Evolutionary conservation across 2,797 vertebrate genomes (phyloP), one percentile per base, ranked within the genome.

Genomic region (Galago senegalensis): DNA sequence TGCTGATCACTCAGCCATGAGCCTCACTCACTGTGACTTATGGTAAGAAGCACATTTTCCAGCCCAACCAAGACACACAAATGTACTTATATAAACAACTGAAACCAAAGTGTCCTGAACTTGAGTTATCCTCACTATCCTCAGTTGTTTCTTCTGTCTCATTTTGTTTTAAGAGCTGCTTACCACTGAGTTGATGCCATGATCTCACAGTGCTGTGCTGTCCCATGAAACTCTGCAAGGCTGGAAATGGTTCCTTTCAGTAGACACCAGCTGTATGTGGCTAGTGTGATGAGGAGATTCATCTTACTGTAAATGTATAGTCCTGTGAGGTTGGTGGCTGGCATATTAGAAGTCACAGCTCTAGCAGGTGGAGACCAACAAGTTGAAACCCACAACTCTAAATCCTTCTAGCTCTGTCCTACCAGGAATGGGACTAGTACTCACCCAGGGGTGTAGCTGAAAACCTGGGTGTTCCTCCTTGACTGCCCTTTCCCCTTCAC

Each of bases 271-370:
- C 79, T 21, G 12, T 61, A 7, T 2, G 21, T 31, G 49, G 49
- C 53, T 63, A 49, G 31, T 5, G 60, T 7, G 40, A 25, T 6
- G 1, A 77, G 56, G 34, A 17, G 4, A 43, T 34, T 75, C 21
- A 0, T 61, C 88, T 61, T 34, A 40, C 11, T 0, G 2, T 31
- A 25, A 18, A 34, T 7, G 69, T 67, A 18, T 31, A 31, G 70
- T 31, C 1, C 0, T 12, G 0, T 0, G 56, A 34, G 87, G 76
- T 76, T 43, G 49, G n/a, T 18, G 58, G 43, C 31, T 0, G 0
- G 12, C 0, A 4, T 43, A 0, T 5, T 3, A 49, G 20, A 53
- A 60, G 37, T 21, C 8, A 0, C 10, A 16, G 69, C 53, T 12
- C 70, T 18, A 7, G 4, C 0, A 21, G 27, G 79, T n/a, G 0